A percentile compares a stretch with the other conserved stretches of the same genome.
phyloP scores from a whole-genome alignment of 2,888 invertebrate genomes.

The Oasisia sp. region DNA sequence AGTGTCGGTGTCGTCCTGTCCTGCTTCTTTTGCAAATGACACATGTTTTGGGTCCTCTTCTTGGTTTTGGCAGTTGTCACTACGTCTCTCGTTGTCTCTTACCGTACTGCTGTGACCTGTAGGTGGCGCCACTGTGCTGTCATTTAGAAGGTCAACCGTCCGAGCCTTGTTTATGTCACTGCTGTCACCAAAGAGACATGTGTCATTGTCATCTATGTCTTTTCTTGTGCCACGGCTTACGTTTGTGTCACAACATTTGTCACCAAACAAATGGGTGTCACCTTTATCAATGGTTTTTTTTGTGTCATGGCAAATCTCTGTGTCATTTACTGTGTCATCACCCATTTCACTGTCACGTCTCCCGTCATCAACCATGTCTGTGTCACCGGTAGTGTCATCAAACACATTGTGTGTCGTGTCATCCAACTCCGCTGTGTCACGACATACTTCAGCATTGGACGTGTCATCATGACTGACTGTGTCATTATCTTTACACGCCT shows the following conservation, averaged over 20 bases:
- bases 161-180: not conserved
- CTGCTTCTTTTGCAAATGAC: not conserved
- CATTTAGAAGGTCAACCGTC: not conserved
- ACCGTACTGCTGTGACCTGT: not conserved
- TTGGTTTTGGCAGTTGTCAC: not conserved
- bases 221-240: not conserved
- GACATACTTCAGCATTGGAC: not conserved
- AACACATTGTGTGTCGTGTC: not conserved
- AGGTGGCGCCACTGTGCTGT: not conserved
- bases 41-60: not conserved
- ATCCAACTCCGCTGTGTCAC: not conserved
- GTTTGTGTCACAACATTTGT: not conserved
- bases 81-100: not conserved
- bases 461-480: not conserved
- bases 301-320: not conserved
- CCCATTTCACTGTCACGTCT: not conserved
- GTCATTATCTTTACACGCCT: not conserved
- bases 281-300: not conserved
- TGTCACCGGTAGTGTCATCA: not conserved
- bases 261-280: not conserved
- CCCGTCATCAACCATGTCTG: not conserved
- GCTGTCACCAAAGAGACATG: not conserved
- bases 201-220: not conserved
- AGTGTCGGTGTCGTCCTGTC: not conserved
- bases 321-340: not conserved